Base-by-base conservation (phyloP, 2,113 vertebrate genomes). In the Phalacrocorax brasilianus region DNA sequence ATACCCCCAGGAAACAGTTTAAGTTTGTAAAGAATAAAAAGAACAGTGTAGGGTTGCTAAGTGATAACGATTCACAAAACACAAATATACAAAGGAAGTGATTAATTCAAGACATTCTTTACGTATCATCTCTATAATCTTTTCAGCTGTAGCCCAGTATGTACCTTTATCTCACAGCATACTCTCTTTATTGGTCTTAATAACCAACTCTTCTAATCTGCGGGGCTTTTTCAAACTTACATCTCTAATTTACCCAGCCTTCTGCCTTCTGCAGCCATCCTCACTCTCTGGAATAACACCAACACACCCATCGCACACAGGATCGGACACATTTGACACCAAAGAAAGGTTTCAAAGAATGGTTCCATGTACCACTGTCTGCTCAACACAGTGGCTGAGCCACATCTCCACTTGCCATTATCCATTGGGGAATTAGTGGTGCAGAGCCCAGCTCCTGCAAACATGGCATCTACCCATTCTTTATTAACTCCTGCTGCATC, bases 21-120 rank as follows among this genome's bases (percentile, higher is more conserved):
- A 68, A 89, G 28, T 79, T 53, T 82, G 44, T 84, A 47, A 94
- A 90, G 91, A 65, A 27, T 71, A 68, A 91, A 91, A 92, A 82
- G 26, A 17, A 42, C 16, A 56, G 30, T 2, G 5, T 53, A 86
- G 49, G 49, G 83, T 92, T 96, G 88, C 91, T 93, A 91, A 70
- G 92, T 59, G 83, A 91, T 86, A 91, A 88, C 15, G 61, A 84
- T 92, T 96, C 3, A 2, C 63, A 84, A 94, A 94, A 88, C 40
- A 77, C 50, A 92, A 88, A 70, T 71, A 70, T 23, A 84, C 18
- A 75, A 93, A 88, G 72, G 68, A 88, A 93, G 18, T 78, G 42
- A 89, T 93, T 94, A 75, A 88, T 86, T 89, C 91, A 92, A 83
- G 79, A 78, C 40, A 84, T 96, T 95, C 91, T 94, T 91, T 70